Conservation (phyloP, 2,888 invertebrate species). For the Volucella inflata region DNA sequence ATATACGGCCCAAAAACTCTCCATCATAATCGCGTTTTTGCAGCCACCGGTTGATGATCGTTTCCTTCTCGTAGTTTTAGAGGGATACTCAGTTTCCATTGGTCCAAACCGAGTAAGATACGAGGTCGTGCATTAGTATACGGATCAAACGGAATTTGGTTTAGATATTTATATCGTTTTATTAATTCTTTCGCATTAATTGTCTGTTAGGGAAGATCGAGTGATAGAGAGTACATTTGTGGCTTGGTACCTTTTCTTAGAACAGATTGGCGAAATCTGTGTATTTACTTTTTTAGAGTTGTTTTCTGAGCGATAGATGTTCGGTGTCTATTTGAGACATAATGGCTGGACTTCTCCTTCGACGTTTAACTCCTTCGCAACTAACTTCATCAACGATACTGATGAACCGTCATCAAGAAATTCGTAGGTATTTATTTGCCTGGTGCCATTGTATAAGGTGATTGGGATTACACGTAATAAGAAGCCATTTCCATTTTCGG, state of each 20-base stretch:
- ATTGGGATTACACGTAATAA: slow-evolving; percentile 67
- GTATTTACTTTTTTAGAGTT: background rate
- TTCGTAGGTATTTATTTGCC: slow-evolving; percentile 58
- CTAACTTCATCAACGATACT: slow-evolving; percentile 68
- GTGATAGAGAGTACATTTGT: background rate
- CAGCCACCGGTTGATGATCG: slow-evolving; percentile 16
- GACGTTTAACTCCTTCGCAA: slow-evolving; percentile 36
- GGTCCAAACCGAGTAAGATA: slow-evolving; percentile 23
- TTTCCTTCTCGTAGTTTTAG: slow-evolving; percentile 8
- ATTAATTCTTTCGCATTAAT: slow-evolving; percentile 1
- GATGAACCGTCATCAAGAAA: slow-evolving; percentile 74
- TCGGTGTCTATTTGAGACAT: slow-evolving; percentile 59
- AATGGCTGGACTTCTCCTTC: slow-evolving; percentile 60
- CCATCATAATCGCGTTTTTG: slow-evolving; percentile 34
- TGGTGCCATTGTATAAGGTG: slow-evolving; percentile 50
- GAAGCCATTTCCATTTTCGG: slow-evolving; percentile 8
- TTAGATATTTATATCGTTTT: too few relatives aligned
- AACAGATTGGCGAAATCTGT: background rate
- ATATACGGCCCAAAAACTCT: slow-evolving; percentile 2
- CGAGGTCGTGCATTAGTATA: slow-evolving; percentile 25
- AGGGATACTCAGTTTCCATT: slow-evolving; percentile 24
- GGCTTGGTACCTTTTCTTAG: background rate
- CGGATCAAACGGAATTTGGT: background rate
- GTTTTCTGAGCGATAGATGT: too few relatives aligned
- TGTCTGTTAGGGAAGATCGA: slow-evolving; percentile 16